These are phyloP conservation scores for Zele albiditarsus DNA, from an alignment of 2,888 invertebrate species.

Conservation along the genomic window DNA sequence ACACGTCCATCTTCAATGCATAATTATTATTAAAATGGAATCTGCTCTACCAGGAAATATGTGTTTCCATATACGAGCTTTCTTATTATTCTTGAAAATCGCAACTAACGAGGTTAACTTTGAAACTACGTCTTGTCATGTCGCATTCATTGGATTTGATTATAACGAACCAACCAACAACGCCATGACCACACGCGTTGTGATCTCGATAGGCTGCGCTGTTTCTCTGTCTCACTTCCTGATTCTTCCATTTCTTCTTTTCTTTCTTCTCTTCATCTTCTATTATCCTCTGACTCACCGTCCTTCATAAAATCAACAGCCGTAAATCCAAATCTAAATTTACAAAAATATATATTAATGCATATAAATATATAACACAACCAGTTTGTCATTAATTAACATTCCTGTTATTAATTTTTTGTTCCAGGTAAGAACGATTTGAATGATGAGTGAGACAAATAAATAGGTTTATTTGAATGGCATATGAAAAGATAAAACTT, in stretches of 20 bases:
- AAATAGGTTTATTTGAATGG: not conserved
- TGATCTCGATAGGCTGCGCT: slow-evolving; percentile 55
- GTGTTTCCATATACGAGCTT: not conserved
- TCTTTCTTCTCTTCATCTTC: slow-evolving; percentile 39
- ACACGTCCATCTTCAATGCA: too few relatives aligned
- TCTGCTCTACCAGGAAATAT: too few relatives aligned
- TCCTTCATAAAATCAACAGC: slow-evolving; percentile 11
- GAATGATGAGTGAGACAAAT: not conserved
- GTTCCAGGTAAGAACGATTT: slow-evolving; percentile 49
- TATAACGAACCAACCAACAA: slow-evolving; percentile 14
- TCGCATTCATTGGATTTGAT: slow-evolving; percentile 1
- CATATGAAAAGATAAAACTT: not conserved
- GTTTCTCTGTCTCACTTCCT: slow-evolving; percentile 34
- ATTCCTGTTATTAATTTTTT: slow-evolving; percentile 25
- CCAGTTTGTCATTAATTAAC: not conserved
- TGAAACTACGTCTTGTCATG: not conserved
- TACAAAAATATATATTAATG: too few relatives aligned
- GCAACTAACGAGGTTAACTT: slow-evolving; percentile 44
- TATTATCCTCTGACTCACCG: not conserved
- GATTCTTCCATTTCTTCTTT: slow-evolving; percentile 41
- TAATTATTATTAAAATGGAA: too few relatives aligned
- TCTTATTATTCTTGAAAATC: not conserved
- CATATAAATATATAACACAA: not conserved
- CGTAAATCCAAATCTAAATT: not conserved
- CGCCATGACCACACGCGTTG: slow-evolving; percentile 62